Evolutionary conservation across 2,888 invertebrate genomes (phyloP).

Genomic region (Alitta virens): DNA sequence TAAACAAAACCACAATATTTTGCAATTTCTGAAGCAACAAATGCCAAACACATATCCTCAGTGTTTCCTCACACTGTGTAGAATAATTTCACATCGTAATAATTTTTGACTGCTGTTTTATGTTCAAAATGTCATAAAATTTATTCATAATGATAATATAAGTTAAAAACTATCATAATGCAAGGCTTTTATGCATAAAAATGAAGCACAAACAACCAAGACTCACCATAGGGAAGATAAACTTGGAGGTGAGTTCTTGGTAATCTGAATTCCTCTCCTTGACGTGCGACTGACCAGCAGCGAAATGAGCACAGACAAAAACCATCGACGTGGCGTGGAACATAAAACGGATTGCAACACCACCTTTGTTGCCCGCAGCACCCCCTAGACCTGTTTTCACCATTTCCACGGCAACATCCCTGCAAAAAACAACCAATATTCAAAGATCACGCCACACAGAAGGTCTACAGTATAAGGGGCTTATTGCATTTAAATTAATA

Average conservation of each 20-base stretch:
- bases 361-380: slow-evolving; percentile 96
- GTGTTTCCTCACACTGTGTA: too few species aligned
- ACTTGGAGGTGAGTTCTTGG: slow-evolving; percentile 87
- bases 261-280: slow-evolving; percentile 94
- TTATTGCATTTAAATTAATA: too few species aligned
- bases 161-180: too few species aligned
- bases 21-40: too few species aligned
- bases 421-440: slow-evolving; percentile 28
- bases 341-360: slow-evolving; percentile 86
- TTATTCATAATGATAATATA: too few species aligned
- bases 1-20: too few species aligned
- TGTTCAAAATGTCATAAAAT: too few species aligned
- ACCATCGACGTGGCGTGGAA: slow-evolving; percentile 91
- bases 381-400: slow-evolving; percentile 99
- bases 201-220: not conserved
- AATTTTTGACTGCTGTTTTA: too few species aligned
- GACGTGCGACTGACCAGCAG: slow-evolving; percentile 96
- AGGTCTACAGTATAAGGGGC: too few species aligned
- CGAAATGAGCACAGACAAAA: slow-evolving; percentile 98
- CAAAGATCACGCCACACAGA: too few species aligned
- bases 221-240: slow-evolving; percentile 58
- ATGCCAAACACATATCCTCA: too few species aligned
- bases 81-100: too few species aligned
- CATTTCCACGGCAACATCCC: slow-evolving; percentile 90
- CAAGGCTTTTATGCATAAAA: not conserved